Conservation (phyloP, 2,113 vertebrate genomes). For the Callipepla californica region DNA sequence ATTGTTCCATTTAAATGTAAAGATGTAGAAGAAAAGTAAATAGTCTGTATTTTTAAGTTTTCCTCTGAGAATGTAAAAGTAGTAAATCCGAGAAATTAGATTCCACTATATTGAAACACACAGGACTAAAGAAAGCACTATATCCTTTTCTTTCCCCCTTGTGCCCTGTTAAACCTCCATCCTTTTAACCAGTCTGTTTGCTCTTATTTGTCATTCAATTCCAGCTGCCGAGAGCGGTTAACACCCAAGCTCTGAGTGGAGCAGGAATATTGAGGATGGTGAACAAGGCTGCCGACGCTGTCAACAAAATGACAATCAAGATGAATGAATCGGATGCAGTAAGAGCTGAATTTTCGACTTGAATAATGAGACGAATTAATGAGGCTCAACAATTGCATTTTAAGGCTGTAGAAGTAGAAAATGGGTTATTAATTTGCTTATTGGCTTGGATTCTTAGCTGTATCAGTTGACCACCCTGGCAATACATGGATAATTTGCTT, state of each 20-base stretch:
- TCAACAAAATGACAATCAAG: constrained; percentile 99
- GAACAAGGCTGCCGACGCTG: constrained; percentile 98
- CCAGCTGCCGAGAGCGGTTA: constrained; percentile 97
- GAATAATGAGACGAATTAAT: constrained; percentile 94
- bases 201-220: constrained; percentile 97
- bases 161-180: constrained; percentile 83
- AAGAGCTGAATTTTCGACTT: constrained; percentile 91
- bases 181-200: constrained; percentile 91
- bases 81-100: constrained; percentile 89
- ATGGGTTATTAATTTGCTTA: constrained; percentile 86
- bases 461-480: constrained; percentile 76
- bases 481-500: constrained; percentile 78
- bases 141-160: constrained; percentile 78
- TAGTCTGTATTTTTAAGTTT: constrained; percentile 88
- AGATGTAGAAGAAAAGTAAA: constrained; percentile 82
- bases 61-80: constrained; percentile 83
- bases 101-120: constrained; percentile 83
- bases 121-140: constrained; percentile 81
- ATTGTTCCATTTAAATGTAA: constrained; percentile 90
- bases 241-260: constrained; percentile 97
- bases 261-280: constrained; percentile 99
- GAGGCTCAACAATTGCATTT: constrained; percentile 86
- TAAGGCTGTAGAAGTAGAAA: constrained; percentile 79
- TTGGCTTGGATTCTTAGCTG: constrained; percentile 77
- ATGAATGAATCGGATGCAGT: constrained; percentile 99